Evolutionary conservation across 2,113 vertebrate genomes (phyloP).

Genomic region (Corydoras sp.): DNA sequence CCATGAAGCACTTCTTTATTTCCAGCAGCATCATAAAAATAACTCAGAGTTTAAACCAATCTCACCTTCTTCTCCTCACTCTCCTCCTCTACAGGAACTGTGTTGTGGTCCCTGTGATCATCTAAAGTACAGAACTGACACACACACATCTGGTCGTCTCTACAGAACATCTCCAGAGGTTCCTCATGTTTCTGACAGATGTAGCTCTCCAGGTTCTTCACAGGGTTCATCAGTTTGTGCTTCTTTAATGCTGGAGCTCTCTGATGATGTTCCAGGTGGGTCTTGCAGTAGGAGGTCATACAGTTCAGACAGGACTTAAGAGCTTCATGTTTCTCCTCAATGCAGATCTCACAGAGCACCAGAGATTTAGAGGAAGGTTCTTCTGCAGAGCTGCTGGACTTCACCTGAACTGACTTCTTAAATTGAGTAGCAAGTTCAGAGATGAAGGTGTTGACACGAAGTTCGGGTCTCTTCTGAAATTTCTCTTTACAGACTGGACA

Average conservation of each 20-base stretch:
- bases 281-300: background rate
- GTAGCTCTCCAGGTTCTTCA: conserved; percentile 20
- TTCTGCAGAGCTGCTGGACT: background rate
- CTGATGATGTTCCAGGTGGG: conserved; percentile 9
- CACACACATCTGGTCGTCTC: conserved; percentile 8
- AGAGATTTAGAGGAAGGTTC: background rate
- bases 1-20: background rate
- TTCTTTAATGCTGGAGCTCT: background rate
- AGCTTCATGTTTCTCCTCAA: background rate
- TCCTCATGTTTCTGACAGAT: conserved; percentile 27
- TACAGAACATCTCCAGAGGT: conserved; percentile 25
- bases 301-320: conserved; percentile 12
- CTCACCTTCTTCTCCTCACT: conserved; percentile 9
- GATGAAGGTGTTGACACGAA: conserved; percentile 20
- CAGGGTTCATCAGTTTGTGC: conserved; percentile 14
- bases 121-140: conserved; percentile 14
- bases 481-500: conserved; percentile 11
- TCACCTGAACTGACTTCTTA: conserved; percentile 10
- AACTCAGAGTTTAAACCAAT: background rate
- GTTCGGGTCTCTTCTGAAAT: background rate
- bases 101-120: background rate
- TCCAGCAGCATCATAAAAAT: background rate
- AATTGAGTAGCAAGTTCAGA: conserved; percentile 10
- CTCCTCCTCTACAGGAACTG: conserved; percentile 3
- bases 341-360: conserved; percentile 2